Conservation (phyloP, 2,113 vertebrate genomes). For the Lichenostomus cassidix region DNA sequence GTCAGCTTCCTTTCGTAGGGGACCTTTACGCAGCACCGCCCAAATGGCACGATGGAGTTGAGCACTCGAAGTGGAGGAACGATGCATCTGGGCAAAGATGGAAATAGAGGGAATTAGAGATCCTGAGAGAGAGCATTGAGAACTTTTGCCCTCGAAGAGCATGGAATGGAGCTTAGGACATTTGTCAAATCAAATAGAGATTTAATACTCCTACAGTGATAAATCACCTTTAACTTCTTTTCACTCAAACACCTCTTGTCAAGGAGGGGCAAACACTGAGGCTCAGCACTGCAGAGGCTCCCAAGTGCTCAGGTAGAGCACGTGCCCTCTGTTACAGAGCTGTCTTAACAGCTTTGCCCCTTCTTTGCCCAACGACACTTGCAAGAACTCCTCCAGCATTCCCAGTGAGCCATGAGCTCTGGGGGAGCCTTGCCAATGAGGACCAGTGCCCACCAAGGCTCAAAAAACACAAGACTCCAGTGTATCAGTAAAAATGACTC, state of each 20-base stretch:
- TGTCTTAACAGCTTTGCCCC: background rate
- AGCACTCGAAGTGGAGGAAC: slow-evolving; percentile 75
- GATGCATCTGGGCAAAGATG: slow-evolving; percentile 74
- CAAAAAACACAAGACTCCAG: background rate
- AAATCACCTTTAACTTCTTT: background rate
- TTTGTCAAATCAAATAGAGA: background rate
- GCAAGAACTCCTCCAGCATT: background rate
- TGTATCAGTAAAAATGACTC: rapidly evolving
- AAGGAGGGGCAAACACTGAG: background rate
- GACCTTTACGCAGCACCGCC: slow-evolving; percentile 79
- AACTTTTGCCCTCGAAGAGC: background rate
- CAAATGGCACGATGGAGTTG: slow-evolving; percentile 70
- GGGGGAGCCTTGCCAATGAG: rapidly evolving
- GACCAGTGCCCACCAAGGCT: background rate
- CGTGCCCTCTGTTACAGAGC: background rate
- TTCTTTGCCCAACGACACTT: background rate
- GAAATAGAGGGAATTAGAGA: background rate
- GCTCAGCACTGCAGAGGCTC: background rate
- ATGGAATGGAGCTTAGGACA: background rate
- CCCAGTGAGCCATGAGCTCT: background rate
- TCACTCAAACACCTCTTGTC: background rate
- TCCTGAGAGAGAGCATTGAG: background rate
- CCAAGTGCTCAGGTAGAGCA: background rate
- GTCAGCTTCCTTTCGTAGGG: slow-evolving; percentile 63
- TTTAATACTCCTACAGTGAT: background rate